Conservation (phyloP, 2,888 invertebrate species). For the Drosophila leonis region DNA sequence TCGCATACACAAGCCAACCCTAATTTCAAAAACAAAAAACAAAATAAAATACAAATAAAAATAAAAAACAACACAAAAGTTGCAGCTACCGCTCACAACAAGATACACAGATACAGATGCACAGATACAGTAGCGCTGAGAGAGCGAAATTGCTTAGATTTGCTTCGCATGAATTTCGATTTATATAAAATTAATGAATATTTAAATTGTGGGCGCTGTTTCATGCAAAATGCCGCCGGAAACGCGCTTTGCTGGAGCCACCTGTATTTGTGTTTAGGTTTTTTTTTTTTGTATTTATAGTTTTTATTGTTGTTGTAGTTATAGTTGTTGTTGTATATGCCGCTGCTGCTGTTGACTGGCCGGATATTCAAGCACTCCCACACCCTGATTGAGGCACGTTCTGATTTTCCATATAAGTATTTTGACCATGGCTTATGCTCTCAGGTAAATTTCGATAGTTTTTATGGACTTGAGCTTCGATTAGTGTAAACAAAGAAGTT, state of each 20-base stretch:
- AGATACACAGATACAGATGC: conserved; percentile 18
- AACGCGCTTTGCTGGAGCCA: conserved; percentile 76
- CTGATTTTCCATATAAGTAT: conserved; percentile 38
- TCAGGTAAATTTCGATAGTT: not conserved
- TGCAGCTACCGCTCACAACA: conserved; percentile 37
- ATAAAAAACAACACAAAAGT: conserved; percentile 20
- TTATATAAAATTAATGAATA: conserved; percentile 77
- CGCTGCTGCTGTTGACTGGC: conserved; percentile 20
- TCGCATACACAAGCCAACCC: conserved; percentile 49
- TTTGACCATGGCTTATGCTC: conserved; percentile 40
- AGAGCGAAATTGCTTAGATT: conserved; percentile 42
- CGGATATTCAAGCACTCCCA: conserved; percentile 62
- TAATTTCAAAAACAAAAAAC: conserved; percentile 37
- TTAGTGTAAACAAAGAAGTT: conserved; percentile 69
- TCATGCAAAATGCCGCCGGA: conserved; percentile 72
- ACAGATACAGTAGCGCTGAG: conserved; percentile 55
- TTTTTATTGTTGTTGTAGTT: conserved; percentile 8
- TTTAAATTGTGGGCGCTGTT: conserved; percentile 69
- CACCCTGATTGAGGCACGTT: conserved; percentile 23
- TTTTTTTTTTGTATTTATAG: conserved; percentile 2
- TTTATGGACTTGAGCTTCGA: conserved; percentile 46
- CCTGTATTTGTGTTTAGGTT: conserved; percentile 37
- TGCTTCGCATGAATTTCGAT: conserved; percentile 65
- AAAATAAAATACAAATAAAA: conserved; percentile 55
- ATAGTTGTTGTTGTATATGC: conserved; percentile 1